Evolutionary conservation across 1,140 invertebrate species (phyloP).

Genomic region (Papilio polyxenes): DNA sequence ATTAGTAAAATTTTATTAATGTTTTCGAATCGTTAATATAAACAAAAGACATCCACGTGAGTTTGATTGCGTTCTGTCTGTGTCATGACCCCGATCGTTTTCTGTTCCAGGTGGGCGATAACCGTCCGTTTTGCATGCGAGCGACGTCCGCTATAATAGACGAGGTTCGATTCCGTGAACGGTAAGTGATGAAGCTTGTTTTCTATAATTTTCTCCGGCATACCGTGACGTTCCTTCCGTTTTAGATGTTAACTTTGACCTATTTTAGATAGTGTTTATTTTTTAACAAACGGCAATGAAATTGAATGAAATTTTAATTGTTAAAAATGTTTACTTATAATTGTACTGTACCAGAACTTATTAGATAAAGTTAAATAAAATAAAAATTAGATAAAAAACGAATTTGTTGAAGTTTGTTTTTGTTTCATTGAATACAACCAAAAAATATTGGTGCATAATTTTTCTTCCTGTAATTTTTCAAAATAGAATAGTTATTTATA

Average conservation of each 20-base stretch:
- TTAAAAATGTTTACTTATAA: no score
- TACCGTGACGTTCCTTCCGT: constrained; percentile 60
- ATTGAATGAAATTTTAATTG: no score
- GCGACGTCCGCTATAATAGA: constrained; percentile 51
- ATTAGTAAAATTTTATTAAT: not conserved
- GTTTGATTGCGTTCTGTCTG: not conserved
- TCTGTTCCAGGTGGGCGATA: constrained; percentile 60
- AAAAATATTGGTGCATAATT: not conserved
- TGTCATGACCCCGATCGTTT: constrained; percentile 3
- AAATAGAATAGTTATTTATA: not conserved
- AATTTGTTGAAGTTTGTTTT: no score
- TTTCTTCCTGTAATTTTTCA: not conserved
- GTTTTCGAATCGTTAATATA: not conserved
- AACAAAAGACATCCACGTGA: not conserved
- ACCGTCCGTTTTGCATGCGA: constrained; percentile 51
- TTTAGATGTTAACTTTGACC: constrained; percentile 1
- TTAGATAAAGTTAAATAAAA: no score
- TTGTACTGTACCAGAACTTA: no score
- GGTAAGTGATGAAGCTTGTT: constrained; percentile 56
- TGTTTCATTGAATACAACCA: no score
- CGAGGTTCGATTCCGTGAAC: constrained; percentile 45
- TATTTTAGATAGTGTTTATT: not conserved
- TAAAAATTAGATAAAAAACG: no score
- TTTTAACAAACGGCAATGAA: no score
- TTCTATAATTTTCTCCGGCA: constrained; percentile 63